Conservation (phyloP, 2,888 invertebrate genomes). For the Eugnorisma glareosa region DNA sequence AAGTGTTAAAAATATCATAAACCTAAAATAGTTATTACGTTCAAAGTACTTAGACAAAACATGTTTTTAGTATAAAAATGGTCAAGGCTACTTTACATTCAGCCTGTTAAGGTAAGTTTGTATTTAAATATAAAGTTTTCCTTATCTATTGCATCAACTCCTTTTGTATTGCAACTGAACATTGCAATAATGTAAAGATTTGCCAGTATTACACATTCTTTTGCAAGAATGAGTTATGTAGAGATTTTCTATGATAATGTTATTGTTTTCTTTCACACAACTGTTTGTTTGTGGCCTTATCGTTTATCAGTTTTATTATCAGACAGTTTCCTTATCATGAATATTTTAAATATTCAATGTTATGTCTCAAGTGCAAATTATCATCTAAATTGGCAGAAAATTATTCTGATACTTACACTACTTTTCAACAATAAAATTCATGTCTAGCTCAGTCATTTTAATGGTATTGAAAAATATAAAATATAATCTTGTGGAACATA, state of each 20-base stretch:
- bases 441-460: background rate
- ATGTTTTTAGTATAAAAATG: conserved; percentile 46
- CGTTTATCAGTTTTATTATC: conserved; percentile 21
- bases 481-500: too few species aligned
- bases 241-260: conserved; percentile 9
- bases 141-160: conserved; percentile 51
- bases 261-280: conserved; percentile 26
- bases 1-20: background rate
- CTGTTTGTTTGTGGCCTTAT: conserved; percentile 14
- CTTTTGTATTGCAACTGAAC: conserved; percentile 33
- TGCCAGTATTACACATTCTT: conserved; percentile 19
- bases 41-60: conserved; percentile 34
- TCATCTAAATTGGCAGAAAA: background rate
- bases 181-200: conserved; percentile 18
- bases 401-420: background rate
- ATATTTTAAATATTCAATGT: conserved; percentile 29
- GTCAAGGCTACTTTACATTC: conserved; percentile 48
- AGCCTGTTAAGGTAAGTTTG: conserved; percentile 44
- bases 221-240: conserved; percentile 6
- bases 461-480: too few species aligned
- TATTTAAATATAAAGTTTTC: conserved; percentile 42
- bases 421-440: background rate
- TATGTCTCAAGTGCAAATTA: background rate
- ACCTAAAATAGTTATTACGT: background rate
- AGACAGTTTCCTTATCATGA: conserved; percentile 9